Evolutionary conservation across 2,888 invertebrate species (phyloP), one percentile per base, ranked within the genome.

Genomic region (Phalera bucephala): DNA sequence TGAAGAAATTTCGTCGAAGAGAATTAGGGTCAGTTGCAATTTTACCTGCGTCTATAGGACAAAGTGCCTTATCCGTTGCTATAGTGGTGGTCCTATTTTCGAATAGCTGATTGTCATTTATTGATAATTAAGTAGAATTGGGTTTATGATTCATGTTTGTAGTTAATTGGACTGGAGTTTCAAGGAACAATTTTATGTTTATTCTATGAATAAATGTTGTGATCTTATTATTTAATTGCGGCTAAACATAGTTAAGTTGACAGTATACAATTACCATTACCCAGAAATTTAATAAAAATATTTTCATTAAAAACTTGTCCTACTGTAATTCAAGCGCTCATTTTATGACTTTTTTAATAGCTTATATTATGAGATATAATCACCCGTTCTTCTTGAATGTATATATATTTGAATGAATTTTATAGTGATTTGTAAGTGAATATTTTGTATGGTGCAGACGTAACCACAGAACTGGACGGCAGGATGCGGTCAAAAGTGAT

Each of bases 41-140:
- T 74, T 77, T 83, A 82, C 83, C 82, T 81, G 82, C 72, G 6
- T 64, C 53, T 42, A 46, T 48, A 56, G 58, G 62, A 68, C 67
- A 60, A 64, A 65, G 67, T 66, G 63, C 69, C 62, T 60, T 63
- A 59, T 55, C 51, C 52, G 38, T 52, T 44, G 46, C 42, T 56
- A 59, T 52, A 55, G 48, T 55, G 51, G 30, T 22, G 38, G 36
- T 39, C 46, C 42, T 50, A 50, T 47, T 49, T 53, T 51, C 52
- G 43, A 22, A 22, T 22, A 10, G 22, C 3, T 22, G 1, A n/a
- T n/a, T n/a, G n/a, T n/a, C n/a, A n/a, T n/a, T n/a, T n/a, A n/a
- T n/a, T n/a, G n/a, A n/a, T n/a, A n/a, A n/a, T n/a, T n/a, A n/a
- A n/a, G n/a, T n/a, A n/a, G n/a, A n/a, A n/a, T n/a, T n/a, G n/a